These are phyloP conservation scores for Poecilus cupreus DNA, from an alignment of 2,888 invertebrate species.

Conservation along the genomic window DNA sequence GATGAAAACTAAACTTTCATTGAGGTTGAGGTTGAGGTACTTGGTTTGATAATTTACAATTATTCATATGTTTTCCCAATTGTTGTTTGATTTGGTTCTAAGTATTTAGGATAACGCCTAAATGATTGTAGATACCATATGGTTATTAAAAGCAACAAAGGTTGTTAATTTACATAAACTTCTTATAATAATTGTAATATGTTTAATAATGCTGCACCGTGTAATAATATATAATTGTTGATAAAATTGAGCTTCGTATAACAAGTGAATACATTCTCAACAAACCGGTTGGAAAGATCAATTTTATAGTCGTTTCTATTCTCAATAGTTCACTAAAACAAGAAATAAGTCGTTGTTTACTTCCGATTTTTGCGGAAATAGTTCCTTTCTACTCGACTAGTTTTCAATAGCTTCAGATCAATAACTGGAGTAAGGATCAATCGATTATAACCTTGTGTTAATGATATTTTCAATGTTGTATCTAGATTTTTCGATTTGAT, in stretches of 20 bases:
- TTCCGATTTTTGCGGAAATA: constrained; percentile 28
- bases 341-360: background rate
- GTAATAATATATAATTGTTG: background rate
- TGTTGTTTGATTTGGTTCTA: background rate
- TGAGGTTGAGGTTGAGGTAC: too few species aligned
- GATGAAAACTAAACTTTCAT: constrained; percentile 10
- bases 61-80: background rate
- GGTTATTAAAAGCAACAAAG: too few species aligned
- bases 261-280: background rate
- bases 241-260: background rate
- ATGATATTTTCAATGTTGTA: constrained; percentile 29
- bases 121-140: constrained; percentile 5
- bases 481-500: background rate
- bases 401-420: background rate
- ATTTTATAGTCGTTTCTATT: background rate
- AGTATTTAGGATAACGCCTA: background rate
- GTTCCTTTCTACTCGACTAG: constrained; percentile 11
- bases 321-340: background rate
- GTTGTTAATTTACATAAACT: background rate
- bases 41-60: background rate
- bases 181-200: background rate
- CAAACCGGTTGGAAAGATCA: background rate
- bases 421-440: constrained; percentile 18
- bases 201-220: too few species aligned
- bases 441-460: constrained; percentile 11